Conservation (phyloP, 2,113 vertebrate genomes). For the Puma concolor region DNA sequence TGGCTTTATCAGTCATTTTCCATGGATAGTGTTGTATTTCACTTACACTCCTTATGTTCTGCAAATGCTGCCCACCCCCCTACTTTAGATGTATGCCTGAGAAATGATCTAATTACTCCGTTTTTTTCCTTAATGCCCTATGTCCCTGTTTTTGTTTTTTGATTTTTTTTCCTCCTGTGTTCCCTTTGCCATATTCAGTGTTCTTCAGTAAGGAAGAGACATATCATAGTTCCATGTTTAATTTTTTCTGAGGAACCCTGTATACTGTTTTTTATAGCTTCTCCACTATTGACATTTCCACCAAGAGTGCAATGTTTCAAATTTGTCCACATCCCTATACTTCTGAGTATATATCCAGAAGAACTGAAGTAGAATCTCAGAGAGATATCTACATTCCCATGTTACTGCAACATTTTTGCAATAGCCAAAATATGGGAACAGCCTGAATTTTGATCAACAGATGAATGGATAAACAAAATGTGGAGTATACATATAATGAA, state of each 20-base stretch:
- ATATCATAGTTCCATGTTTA: neutral
- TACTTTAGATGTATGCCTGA: neutral
- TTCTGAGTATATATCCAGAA: neutral
- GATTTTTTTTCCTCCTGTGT: neutral
- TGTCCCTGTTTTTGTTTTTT: neutral
- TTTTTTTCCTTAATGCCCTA: neutral
- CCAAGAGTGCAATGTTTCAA: neutral
- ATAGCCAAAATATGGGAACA: neutral
- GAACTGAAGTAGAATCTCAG: neutral
- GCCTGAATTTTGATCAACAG: neutral
- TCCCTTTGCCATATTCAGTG: neutral
- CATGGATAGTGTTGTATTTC: neutral
- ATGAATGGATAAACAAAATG: neutral
- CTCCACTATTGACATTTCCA: neutral
- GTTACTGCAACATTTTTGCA: neutral
- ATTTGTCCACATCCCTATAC: neutral
- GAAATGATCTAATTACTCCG: neutral
- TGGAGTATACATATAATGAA: neutral
- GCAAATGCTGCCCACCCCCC: neutral
- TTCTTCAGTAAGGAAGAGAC: neutral
- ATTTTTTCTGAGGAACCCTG: neutral
- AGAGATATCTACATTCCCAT: neutral
- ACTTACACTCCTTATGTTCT: neutral
- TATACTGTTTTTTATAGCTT: neutral
- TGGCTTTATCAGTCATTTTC: neutral